phyloP scores from a whole-genome alignment of 2,113 vertebrate species.

The Psettodes erumei region DNA sequence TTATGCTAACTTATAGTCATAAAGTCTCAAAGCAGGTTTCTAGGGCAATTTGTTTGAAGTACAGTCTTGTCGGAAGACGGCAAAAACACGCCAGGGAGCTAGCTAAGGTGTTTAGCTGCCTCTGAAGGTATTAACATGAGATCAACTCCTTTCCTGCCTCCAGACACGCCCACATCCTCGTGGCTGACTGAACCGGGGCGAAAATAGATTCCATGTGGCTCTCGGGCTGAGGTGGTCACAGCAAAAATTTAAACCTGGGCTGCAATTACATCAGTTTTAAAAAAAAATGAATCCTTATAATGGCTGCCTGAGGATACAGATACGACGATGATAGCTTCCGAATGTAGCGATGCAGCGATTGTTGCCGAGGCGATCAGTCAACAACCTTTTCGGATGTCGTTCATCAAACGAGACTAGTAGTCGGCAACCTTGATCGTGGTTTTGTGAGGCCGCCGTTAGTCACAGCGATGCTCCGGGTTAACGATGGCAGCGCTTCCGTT shows the following conservation, averaged over 20 bases:
- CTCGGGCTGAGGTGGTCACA: neutral
- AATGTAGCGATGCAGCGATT: no score
- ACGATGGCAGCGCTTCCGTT: no score
- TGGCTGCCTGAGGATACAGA: neutral
- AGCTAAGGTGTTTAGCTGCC: slow-evolving; percentile 51
- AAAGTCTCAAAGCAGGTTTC: slow-evolving; percentile 12
- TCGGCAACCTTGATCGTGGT: no score
- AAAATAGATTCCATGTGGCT: slow-evolving; percentile 8
- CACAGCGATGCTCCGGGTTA: no score
- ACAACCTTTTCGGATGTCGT: no score
- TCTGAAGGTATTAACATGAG: slow-evolving; percentile 61
- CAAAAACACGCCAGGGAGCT: slow-evolving; percentile 22
- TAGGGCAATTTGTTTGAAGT: slow-evolving; percentile 8
- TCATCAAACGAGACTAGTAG: no score
- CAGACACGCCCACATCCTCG: slow-evolving; percentile 17
- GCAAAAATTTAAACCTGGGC: neutral
- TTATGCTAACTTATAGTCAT: no score
- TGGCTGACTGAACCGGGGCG: neutral
- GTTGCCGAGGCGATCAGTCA: no score
- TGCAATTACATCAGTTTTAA: neutral
- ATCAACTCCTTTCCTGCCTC: slow-evolving; percentile 39
- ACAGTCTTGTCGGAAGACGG: neutral
- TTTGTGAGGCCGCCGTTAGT: no score
- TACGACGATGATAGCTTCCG: no score
- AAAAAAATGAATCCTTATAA: neutral